Evolutionary conservation across 1,140 invertebrate genomes (phyloP).

Genomic region (Pteromalus puparum): DNA sequence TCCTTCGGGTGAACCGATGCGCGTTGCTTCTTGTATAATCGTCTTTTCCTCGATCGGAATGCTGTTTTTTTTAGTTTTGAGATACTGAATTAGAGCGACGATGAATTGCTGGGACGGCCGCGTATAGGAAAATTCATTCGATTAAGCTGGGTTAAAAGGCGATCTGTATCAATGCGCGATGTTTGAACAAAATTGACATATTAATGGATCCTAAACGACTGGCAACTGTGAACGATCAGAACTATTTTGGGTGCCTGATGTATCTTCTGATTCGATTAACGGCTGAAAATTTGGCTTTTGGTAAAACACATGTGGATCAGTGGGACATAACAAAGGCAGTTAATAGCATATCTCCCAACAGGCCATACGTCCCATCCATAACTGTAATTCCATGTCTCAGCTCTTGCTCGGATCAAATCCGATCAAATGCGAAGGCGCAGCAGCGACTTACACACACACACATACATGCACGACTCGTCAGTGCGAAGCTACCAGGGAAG

Average conservation of each 20-base stretch:
- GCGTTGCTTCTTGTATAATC: too few relatives aligned
- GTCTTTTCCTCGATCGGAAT: neutral
- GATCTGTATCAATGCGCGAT: neutral
- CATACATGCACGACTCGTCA: neutral
- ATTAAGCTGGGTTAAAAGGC: too few relatives aligned
- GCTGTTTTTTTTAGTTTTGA: neutral
- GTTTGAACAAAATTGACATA: neutral
- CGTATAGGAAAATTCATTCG: too few relatives aligned
- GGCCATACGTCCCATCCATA: neutral
- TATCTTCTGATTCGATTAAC: too few relatives aligned
- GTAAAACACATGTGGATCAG: neutral
- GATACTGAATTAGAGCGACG: neutral
- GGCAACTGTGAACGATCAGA: too few relatives aligned
- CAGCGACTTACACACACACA: too few relatives aligned
- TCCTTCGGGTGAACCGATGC: neutral
- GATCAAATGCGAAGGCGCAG: neutral
- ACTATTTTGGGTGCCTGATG: too few relatives aligned
- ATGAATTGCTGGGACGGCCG: too few relatives aligned
- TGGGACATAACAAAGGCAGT: neutral
- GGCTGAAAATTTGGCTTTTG: too few relatives aligned
- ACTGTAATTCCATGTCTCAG: neutral
- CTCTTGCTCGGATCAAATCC: neutral
- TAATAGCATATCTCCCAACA: neutral
- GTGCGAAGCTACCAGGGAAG: neutral
- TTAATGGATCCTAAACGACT: too few relatives aligned